Evolutionary conservation across 2,888 invertebrate species (phyloP).

Genomic region (Podotricha telesiphe): DNA sequence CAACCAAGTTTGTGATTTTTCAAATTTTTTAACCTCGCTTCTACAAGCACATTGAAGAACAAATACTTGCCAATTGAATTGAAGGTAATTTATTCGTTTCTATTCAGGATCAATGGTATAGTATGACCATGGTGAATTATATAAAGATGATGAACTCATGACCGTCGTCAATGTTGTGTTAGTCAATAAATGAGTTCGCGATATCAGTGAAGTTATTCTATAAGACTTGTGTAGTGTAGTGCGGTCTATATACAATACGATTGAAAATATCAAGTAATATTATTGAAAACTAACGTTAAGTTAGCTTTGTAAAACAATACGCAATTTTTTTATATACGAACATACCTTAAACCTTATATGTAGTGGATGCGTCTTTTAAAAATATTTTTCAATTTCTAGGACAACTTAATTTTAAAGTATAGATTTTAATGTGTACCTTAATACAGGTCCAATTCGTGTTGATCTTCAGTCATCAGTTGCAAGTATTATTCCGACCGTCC

Average conservation of each 20-base stretch:
- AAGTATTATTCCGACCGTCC: constrained; percentile 93
- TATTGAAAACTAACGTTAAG: background rate
- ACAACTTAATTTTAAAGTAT: no score
- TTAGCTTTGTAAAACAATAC: no score
- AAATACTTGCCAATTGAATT: constrained; percentile 1
- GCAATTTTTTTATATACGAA: no score
- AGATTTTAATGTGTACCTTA: background rate
- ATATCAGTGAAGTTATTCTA: background rate
- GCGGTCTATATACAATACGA: no score
- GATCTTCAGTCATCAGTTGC: constrained; percentile 96
- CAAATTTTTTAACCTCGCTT: constrained; percentile 8
- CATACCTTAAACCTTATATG: no score
- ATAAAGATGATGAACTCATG: background rate
- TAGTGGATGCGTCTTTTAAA: no score
- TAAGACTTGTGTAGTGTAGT: background rate
- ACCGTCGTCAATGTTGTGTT: background rate
- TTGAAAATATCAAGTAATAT: background rate
- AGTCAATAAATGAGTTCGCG: background rate
- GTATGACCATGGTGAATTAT: background rate
- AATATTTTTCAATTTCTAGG: no score
- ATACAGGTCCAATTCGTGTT: constrained; percentile 94
- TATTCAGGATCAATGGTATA: constrained; percentile 1
- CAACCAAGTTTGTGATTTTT: background rate
- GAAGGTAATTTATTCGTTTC: constrained; percentile 9
- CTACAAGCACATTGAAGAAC: background rate